phyloP scores from a whole-genome alignment of 2,888 invertebrate species.

The Epistrophella euchroma region DNA sequence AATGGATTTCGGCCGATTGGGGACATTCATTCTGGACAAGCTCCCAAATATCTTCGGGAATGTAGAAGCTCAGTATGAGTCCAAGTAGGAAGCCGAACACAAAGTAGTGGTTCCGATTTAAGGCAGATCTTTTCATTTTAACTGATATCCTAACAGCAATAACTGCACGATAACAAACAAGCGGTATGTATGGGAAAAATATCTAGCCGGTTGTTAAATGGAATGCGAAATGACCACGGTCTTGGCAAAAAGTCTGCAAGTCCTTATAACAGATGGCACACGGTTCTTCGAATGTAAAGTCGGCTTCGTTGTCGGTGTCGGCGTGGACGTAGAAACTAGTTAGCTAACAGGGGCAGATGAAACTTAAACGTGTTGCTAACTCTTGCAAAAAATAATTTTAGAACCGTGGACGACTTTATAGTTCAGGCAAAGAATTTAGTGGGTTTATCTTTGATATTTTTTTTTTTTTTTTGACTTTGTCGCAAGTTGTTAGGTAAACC shows the following conservation, averaged over 20 bases:
- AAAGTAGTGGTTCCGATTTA: slow-evolving; percentile 83
- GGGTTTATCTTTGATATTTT: not conserved
- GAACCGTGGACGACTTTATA: not conserved
- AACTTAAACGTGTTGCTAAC: slow-evolving; percentile 72
- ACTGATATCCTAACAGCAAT: slow-evolving; percentile 12
- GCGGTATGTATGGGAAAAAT: slow-evolving; percentile 16
- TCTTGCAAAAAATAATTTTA: slow-evolving; percentile 5
- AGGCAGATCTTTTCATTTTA: slow-evolving; percentile 81
- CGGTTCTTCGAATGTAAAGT: slow-evolving; percentile 8
- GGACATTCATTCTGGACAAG: slow-evolving; percentile 83
- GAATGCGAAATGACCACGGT: slow-evolving; percentile 32
- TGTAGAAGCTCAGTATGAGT: slow-evolving; percentile 82
- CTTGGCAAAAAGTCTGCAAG: slow-evolving; percentile 31
- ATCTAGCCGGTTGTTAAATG: slow-evolving; percentile 45
- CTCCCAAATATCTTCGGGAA: slow-evolving; percentile 83
- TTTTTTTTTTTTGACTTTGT: not conserved
- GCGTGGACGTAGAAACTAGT: slow-evolving; percentile 8
- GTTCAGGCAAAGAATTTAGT: not conserved
- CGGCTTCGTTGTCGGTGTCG: not conserved
- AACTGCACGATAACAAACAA: not conserved
- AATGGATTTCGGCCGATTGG: slow-evolving; percentile 82
- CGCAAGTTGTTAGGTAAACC: not conserved
- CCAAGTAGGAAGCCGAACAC: slow-evolving; percentile 82
- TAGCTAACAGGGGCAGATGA: slow-evolving; percentile 36
- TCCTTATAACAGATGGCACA: slow-evolving; percentile 34